phyloP scores from a whole-genome alignment of 2,888 invertebrate species.

The Drosophila mayaguana region DNA sequence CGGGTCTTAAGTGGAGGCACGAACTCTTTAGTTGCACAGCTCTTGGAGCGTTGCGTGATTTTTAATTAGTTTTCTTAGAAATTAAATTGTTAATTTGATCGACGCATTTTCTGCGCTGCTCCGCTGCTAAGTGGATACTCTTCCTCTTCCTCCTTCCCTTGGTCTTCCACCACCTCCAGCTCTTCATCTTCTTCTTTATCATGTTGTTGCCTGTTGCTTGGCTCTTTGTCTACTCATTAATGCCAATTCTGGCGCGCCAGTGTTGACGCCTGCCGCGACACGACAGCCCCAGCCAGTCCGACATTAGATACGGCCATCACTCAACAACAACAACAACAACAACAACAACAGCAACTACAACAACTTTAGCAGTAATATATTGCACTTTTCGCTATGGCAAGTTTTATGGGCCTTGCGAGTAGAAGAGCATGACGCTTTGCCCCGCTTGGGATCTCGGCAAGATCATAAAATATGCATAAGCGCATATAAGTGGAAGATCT shows the following conservation, averaged over 20 bases:
- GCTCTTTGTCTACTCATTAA: conserved; percentile 80
- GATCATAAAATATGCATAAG: conserved; percentile 25
- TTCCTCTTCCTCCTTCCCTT: conserved; percentile 12
- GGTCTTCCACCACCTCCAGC: conserved; percentile 24
- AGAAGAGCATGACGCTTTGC: conserved; percentile 34
- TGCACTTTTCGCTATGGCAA: conserved; percentile 22
- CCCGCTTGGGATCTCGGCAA: conserved; percentile 26
- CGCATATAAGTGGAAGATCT: conserved; percentile 10
- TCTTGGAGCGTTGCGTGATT: conserved; percentile 72
- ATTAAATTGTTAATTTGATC: conserved; percentile 84
- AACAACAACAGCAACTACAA: not conserved
- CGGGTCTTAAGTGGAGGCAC: not conserved
- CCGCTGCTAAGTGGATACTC: conserved; percentile 70
- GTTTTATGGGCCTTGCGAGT: conserved; percentile 50
- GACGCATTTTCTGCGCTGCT: conserved; percentile 73
- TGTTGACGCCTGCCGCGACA: conserved; percentile 70
- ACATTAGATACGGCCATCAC: conserved; percentile 50
- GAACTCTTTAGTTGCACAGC: conserved; percentile 51
- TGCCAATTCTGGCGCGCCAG: conserved; percentile 81
- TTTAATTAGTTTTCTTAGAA: conserved; percentile 84
- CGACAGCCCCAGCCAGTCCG: conserved; percentile 32
- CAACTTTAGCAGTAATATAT: conserved; percentile 3
- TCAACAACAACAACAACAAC: conserved; percentile 6
- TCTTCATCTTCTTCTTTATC: conserved; percentile 18
- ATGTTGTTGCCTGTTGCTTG: conserved; percentile 32